Percentiles rank a stretch among this genome's conserved stretches.
Evolutionary conservation across 2,888 invertebrate genomes (phyloP).

Genomic region (Torymus auratus): DNA sequence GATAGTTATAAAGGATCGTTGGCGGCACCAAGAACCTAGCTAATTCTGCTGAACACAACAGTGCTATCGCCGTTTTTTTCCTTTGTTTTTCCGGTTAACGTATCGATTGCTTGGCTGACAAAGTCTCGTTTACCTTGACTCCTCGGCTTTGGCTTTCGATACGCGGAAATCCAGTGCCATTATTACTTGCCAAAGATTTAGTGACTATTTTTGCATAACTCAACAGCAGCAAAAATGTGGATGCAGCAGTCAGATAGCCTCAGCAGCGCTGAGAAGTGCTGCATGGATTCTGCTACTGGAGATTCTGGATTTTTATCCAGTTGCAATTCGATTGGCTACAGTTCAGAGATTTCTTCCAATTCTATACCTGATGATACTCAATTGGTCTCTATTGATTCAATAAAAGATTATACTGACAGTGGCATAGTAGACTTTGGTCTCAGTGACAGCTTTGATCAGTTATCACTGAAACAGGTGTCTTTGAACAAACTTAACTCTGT

Average conservation of each 20-base stretch:
- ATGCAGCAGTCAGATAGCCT: constrained; percentile 45
- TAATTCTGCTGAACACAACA: neutral
- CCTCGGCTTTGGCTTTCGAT: neutral
- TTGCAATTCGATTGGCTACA: constrained; percentile 25
- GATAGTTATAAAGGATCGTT: neutral
- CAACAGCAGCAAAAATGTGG: constrained; percentile 59
- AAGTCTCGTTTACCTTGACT: too few relatives aligned
- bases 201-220: constrained; percentile 9
- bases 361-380: constrained; percentile 19
- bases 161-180: constrained; percentile 1
- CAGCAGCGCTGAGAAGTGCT: constrained; percentile 14
- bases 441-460: constrained; percentile 81
- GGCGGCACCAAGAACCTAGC: too few relatives aligned
- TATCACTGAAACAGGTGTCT: constrained; percentile 77
- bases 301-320: constrained; percentile 51
- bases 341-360: constrained; percentile 27
- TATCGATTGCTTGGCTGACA: too few relatives aligned
- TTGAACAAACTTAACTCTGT: constrained; percentile 53
- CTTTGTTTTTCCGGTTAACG: too few relatives aligned
- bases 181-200: constrained; percentile 29
- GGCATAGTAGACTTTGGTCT: constrained; percentile 82
- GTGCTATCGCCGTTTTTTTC: neutral
- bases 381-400: neutral
- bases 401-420: constrained; percentile 71
- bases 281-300: constrained; percentile 25